Evolutionary conservation across 2,888 invertebrate genomes (phyloP), one percentile per base, ranked within the genome.

Genomic region (Sinodicranocentrus sp.): DNA sequence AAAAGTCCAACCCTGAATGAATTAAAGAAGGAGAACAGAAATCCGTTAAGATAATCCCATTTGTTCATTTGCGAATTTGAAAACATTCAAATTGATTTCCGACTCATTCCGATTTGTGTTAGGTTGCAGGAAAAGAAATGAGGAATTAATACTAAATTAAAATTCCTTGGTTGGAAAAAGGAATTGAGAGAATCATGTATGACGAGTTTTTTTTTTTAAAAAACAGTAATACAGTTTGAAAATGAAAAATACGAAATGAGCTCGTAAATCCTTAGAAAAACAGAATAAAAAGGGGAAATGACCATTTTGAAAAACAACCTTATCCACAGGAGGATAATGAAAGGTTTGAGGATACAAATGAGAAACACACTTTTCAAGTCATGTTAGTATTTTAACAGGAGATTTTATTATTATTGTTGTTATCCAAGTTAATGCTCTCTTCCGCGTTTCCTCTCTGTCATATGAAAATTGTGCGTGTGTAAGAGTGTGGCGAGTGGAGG

Each of bases 241-340:
- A 23, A 59, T 2, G 59, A 23, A 15, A 21, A 59, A 21, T 5
- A 19, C 8, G 59, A 59, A 21, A 23, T 3, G 21, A 19, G 3
- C 17, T 28, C 63, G 63, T 63, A 63, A 63, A 63, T 63, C 33
- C 63, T 33, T 33, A 63, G 23, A 28, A 63, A 33, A 63, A 63
- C 63, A 63, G 10, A 28, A 39, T 63, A 63, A 63, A 63, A 63
- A 13, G 5, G 8, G 33, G 8, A n/a, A 59, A 21, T 59, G 21
- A 23, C 25, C 25, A 17, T 52, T 17, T 8, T 13, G 52, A 52
- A 52, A 5, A 52, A n/a, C n/a, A n/a, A n/a, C n/a, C n/a, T n/a
- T n/a, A n/a, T n/a, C n/a, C n/a, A n/a, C n/a, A n/a, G n/a, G n/a
- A n/a, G n/a, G n/a, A n/a, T n/a, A n/a, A n/a, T n/a, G n/a, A n/a